Evolutionary conservation across 2,888 invertebrate genomes (phyloP).

Genomic region (Ectropis crepuscularia): DNA sequence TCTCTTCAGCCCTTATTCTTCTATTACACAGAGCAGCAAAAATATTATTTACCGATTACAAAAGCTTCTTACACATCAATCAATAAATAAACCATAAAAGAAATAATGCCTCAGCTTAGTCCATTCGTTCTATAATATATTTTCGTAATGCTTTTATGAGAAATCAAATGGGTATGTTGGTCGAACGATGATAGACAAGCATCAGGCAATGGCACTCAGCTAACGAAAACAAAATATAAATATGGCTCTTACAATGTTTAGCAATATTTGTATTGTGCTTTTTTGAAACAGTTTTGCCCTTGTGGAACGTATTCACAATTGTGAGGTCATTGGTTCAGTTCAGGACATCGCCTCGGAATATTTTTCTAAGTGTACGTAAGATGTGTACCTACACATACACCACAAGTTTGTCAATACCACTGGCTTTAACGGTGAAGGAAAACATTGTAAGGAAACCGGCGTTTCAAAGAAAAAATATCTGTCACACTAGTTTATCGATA

Average conservation of each 20-base stretch:
- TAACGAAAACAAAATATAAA: slow-evolving; percentile 22
- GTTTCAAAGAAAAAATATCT: no score
- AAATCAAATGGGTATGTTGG: slow-evolving; percentile 3
- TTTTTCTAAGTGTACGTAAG: no score
- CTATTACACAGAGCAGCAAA: no score
- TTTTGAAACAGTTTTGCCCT: not conserved
- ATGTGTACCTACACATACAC: no score
- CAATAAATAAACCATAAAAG: slow-evolving; percentile 8
- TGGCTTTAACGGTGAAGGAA: no score
- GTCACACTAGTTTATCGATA: no score
- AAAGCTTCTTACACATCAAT: slow-evolving; percentile 1
- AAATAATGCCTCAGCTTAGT: slow-evolving; percentile 12
- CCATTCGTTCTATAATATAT: slow-evolving; percentile 1
- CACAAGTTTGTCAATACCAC: no score
- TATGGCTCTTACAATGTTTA: not conserved
- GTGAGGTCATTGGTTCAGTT: no score
- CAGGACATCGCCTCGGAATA: no score
- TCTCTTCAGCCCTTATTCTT: no score
- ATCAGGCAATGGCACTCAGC: slow-evolving; percentile 38
- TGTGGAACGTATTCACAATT: not conserved
- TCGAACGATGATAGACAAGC: slow-evolving; percentile 36
- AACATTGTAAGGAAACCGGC: no score
- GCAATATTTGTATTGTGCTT: not conserved
- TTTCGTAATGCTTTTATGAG: slow-evolving; percentile 16
- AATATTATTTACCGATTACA: not conserved